Conservation (phyloP, 2,113 vertebrate species). For the Cinclus mexicanus region DNA sequence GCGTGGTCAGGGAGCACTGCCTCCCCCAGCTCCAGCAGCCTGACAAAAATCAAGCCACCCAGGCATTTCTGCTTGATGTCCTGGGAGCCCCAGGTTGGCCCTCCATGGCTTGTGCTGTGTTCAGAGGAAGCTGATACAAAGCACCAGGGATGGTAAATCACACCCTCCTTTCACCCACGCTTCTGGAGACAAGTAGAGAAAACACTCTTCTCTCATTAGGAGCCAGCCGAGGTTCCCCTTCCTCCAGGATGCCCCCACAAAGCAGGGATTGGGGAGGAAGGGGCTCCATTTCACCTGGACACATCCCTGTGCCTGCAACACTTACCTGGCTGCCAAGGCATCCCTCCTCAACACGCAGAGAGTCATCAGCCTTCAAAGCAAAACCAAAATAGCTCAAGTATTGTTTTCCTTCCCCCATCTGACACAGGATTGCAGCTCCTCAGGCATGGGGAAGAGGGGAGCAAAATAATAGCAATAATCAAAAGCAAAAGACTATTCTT, state of each 20-base stretch:
- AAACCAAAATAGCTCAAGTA: constrained; percentile 34
- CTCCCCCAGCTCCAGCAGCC: neutral
- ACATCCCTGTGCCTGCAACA: neutral
- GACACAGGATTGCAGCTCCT: constrained; percentile 27
- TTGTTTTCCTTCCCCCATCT: constrained; percentile 23
- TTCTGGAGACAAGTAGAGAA: neutral
- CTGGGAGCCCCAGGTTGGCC: neutral
- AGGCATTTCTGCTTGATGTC: fast-evolving
- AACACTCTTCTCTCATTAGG: neutral
- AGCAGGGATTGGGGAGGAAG: neutral
- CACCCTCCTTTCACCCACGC: neutral
- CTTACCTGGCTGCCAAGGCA: constrained; percentile 27
- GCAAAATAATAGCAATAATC: neutral
- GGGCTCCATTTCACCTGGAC: neutral
- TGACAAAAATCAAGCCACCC: neutral
- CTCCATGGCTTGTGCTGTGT: neutral
- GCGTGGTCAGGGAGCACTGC: neutral
- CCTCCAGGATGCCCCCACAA: neutral
- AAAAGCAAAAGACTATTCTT: neutral
- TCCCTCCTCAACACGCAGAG: neutral
- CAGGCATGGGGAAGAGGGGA: constrained; percentile 16
- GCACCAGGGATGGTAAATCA: neutral
- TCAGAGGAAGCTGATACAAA: neutral
- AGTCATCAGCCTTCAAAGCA: constrained; percentile 12
- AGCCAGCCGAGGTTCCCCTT: neutral